These are phyloP conservation scores for Lophius americanus DNA, from an alignment of 2,797 vertebrate species.

Conservation along the genomic window DNA sequence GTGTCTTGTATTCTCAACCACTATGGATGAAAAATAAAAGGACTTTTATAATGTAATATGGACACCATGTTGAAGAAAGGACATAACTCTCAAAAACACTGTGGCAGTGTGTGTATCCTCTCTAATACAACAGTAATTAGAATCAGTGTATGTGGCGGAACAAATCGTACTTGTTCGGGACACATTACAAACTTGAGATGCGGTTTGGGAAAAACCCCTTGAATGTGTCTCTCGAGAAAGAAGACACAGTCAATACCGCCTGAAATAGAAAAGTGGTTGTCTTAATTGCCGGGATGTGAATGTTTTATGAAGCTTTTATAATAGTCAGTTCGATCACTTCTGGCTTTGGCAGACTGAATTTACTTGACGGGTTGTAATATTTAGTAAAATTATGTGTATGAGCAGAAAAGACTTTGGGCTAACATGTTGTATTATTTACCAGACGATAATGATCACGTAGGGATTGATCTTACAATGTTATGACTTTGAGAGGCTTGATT, in stretches of 20 bases:
- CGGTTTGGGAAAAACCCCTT: constrained; percentile 68
- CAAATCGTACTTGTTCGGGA: constrained; percentile 63
- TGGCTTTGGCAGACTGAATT: constrained; percentile 1
- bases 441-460: not conserved
- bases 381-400: not conserved
- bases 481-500: constrained; percentile 19
- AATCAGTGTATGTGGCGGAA: constrained; percentile 51
- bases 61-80: constrained; percentile 3
- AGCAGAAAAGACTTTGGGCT: not conserved
- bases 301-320: not conserved
- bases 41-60: constrained; percentile 5
- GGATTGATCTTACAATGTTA: constrained; percentile 1
- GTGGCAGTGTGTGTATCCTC: constrained; percentile 21
- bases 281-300: constrained; percentile 15
- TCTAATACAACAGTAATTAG: constrained; percentile 39
- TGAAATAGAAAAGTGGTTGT: constrained; percentile 30
- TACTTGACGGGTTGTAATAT: constrained; percentile 6
- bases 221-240: constrained; percentile 49
- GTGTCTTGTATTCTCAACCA: too few relatives aligned
- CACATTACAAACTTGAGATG: constrained; percentile 74
- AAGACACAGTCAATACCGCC: constrained; percentile 37
- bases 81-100: constrained; percentile 24
- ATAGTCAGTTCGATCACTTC: too few relatives aligned
- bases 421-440: constrained; percentile 9
- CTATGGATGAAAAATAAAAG: too few relatives aligned